Conservation (phyloP, 2,797 vertebrate species). For the Botia almorhae region DNA sequence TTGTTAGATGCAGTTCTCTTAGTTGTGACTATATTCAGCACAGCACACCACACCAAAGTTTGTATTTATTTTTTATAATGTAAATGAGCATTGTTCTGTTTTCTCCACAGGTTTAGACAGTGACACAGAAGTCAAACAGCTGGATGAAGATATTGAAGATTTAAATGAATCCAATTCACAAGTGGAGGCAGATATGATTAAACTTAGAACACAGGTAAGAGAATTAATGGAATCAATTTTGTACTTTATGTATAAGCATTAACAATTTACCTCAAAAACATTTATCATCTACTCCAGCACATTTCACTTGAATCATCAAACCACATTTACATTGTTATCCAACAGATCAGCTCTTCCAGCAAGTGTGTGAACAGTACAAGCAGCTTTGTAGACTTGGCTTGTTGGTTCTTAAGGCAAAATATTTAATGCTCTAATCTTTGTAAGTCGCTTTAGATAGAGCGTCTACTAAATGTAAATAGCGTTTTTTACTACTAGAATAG, state of each 20-base stretch:
- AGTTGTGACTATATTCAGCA: background rate
- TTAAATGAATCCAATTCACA: conserved; percentile 97
- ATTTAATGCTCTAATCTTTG: no score
- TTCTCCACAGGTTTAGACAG: conserved; percentile 89
- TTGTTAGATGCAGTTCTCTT: no score
- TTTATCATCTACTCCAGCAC: background rate
- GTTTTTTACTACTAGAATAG: no score
- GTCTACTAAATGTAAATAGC: no score
- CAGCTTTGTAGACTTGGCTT: no score
- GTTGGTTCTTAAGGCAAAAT: no score
- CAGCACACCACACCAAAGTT: background rate
- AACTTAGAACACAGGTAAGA: conserved; percentile 95
- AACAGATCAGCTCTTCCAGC: no score
- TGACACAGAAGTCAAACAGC: conserved; percentile 96
- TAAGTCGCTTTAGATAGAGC: no score
- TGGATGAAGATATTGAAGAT: conserved; percentile 99
- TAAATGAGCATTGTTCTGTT: conserved; percentile 35
- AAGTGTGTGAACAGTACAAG: no score
- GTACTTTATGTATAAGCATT: background rate
- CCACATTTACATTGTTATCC: background rate
- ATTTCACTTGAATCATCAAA: background rate
- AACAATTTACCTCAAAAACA: background rate
- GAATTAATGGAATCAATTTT: background rate
- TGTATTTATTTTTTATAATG: background rate
- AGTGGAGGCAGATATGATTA: conserved; percentile 99